These are phyloP conservation scores for Paraescarpia echinospica DNA, from an alignment of 1,140 invertebrate genomes.

Conservation along the genomic window DNA sequence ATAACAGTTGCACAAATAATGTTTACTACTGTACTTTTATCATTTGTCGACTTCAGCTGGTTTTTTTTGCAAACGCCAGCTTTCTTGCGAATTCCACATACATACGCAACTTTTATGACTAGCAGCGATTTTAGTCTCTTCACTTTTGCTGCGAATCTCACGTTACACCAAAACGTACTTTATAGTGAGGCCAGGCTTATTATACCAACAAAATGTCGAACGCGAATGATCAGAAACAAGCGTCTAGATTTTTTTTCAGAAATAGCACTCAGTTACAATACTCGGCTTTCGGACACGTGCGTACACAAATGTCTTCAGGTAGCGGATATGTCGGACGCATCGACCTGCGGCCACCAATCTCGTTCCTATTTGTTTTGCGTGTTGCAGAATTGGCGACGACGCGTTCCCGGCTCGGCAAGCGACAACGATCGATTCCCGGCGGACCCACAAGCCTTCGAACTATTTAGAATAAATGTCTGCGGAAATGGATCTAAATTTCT, in stretches of 20 bases:
- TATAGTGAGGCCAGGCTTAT: not conserved
- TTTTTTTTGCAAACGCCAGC: not conserved
- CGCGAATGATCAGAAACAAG: not conserved
- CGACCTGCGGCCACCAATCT: not conserved
- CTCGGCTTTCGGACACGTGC: not conserved
- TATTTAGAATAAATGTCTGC: not conserved
- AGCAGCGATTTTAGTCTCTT: not conserved
- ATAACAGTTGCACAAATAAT: too few relatives aligned
- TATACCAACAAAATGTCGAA: not conserved
- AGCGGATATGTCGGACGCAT: not conserved
- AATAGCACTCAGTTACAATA: not conserved
- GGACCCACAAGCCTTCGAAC: not conserved
- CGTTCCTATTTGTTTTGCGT: not conserved
- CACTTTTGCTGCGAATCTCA: too few relatives aligned
- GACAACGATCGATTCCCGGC: not conserved
- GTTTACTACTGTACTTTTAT: too few relatives aligned
- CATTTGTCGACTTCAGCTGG: not conserved
- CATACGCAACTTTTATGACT: not conserved
- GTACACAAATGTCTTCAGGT: not conserved
- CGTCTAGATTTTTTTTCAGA: not conserved
- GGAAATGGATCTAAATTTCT: slow-evolving; percentile 6
- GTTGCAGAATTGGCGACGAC: not conserved
- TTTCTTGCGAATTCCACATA: not conserved
- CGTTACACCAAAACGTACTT: not conserved
- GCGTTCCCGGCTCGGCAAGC: not conserved